A percentile compares a stretch with the other conserved stretches of the same genome.
Conservation (phyloP, 2,113 vertebrate species). For the Taxidea taxus region DNA sequence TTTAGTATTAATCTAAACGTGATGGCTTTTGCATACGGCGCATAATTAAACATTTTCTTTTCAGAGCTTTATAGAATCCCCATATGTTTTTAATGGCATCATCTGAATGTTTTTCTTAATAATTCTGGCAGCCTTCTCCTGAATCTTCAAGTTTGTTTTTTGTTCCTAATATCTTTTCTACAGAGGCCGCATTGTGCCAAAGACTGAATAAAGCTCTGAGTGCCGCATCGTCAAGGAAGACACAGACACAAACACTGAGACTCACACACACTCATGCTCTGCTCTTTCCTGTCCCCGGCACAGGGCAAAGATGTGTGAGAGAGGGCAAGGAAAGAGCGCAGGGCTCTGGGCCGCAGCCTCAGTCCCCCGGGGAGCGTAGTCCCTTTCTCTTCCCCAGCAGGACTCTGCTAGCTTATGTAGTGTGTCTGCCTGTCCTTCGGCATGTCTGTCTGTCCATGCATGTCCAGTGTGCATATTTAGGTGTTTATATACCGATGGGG, state of each 20-base stretch:
- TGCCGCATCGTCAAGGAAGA: slow-evolving; percentile 46
- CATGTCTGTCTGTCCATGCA: not conserved
- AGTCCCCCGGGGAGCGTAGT: not conserved
- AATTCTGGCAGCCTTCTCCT: slow-evolving; percentile 84
- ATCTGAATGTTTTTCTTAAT: slow-evolving; percentile 87
- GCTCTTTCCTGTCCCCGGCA: slow-evolving; percentile 41
- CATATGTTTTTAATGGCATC: slow-evolving; percentile 90
- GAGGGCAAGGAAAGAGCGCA: not conserved
- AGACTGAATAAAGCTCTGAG: slow-evolving; percentile 71
- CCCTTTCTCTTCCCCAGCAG: not conserved
- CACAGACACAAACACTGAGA: slow-evolving; percentile 48
- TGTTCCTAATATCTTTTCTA: slow-evolving; percentile 86
- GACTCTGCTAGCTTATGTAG: not conserved
- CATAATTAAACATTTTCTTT: slow-evolving; percentile 91
- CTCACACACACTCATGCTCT: not conserved
- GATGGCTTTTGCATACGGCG: slow-evolving; percentile 87
- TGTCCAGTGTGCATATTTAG: not conserved
- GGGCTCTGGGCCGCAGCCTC: not conserved
- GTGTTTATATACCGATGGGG: not conserved
- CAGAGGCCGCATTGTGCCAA: slow-evolving; percentile 84
- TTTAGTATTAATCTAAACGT: slow-evolving; percentile 85
- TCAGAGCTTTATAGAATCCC: slow-evolving; percentile 86
- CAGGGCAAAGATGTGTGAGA: not conserved
- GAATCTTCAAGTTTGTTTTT: slow-evolving; percentile 85
- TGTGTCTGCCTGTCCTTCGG: not conserved